Conservation (phyloP, 2,797 vertebrate species). For the Melanotaenia maccullochi region DNA sequence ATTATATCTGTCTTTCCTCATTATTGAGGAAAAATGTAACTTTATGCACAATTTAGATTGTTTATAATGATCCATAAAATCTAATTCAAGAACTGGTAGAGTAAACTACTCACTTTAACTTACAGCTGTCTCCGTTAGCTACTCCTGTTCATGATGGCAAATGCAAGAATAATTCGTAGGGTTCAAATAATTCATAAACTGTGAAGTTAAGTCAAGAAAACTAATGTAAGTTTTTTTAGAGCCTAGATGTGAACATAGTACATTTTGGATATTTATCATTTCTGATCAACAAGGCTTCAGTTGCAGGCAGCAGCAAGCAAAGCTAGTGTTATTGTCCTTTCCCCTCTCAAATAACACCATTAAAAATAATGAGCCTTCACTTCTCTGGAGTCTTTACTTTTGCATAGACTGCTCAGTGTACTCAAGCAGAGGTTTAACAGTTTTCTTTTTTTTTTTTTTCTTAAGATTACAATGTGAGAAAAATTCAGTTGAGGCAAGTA, state of each 20-base stretch:
- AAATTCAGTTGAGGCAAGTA: conserved; percentile 58
- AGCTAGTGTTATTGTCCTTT: conserved; percentile 20
- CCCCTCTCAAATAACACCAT: conserved; percentile 40
- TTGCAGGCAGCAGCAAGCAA: conserved; percentile 34
- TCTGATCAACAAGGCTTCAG: conserved; percentile 23
- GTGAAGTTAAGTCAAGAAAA: neutral
- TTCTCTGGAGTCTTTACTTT: conserved; percentile 55
- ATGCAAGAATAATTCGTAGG: neutral
- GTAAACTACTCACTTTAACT: neutral
- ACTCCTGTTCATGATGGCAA: neutral
- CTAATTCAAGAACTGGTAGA: neutral
- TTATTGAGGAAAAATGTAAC: neutral
- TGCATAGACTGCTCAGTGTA: conserved; percentile 62
- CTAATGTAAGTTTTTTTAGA: neutral
- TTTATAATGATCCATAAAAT: neutral
- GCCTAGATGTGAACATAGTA: neutral
- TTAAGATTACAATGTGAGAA: conserved; percentile 71
- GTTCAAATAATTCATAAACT: too few species aligned
- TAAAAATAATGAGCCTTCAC: conserved; percentile 78
- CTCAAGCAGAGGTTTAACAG: conserved; percentile 54
- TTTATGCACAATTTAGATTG: neutral
- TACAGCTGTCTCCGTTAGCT: neutral
- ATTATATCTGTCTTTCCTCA: neutral
- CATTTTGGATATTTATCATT: neutral
- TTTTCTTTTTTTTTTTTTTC: conserved; percentile 22